These are phyloP conservation scores for Myripristis murdjan DNA, from an alignment of 2,797 vertebrate genomes.

Conservation along the genomic window DNA sequence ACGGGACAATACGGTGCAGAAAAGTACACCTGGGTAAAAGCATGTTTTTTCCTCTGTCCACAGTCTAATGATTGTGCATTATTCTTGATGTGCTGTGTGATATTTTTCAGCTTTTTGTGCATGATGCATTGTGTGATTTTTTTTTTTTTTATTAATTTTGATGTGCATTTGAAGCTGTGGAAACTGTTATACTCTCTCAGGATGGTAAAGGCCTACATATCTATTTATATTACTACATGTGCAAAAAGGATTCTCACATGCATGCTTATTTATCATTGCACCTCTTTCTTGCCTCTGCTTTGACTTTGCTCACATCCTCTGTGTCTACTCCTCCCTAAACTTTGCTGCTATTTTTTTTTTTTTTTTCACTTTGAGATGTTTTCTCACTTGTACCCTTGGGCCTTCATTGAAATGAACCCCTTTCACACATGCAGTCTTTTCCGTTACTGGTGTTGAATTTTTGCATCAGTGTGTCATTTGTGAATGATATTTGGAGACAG, in stretches of 20 bases:
- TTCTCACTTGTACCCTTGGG: conserved; percentile 67
- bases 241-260: conserved; percentile 68
- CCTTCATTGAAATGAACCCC: conserved; percentile 48
- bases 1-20: no score
- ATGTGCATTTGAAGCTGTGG: conserved; percentile 16
- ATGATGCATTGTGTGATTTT: no score
- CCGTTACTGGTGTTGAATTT: neutral
- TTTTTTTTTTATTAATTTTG: no score
- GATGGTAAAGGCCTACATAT: neutral
- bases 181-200: conserved; percentile 20
- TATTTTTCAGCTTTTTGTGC: no score
- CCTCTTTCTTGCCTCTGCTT: conserved; percentile 21
- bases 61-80: no score
- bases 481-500: neutral
- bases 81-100: no score
- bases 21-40: no score
- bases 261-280: conserved; percentile 21
- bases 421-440: conserved; percentile 58
- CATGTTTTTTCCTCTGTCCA: no score
- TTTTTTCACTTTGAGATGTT: conserved; percentile 58
- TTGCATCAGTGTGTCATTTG: conserved; percentile 14
- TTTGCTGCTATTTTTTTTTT: no score
- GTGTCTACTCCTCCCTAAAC: conserved; percentile 38
- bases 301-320: conserved; percentile 30
- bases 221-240: conserved; percentile 49